A percentile compares a stretch with the other conserved stretches of the same genome.
Conservation (phyloP, 2,888 invertebrate species). For the Chydorus sphaericus region DNA sequence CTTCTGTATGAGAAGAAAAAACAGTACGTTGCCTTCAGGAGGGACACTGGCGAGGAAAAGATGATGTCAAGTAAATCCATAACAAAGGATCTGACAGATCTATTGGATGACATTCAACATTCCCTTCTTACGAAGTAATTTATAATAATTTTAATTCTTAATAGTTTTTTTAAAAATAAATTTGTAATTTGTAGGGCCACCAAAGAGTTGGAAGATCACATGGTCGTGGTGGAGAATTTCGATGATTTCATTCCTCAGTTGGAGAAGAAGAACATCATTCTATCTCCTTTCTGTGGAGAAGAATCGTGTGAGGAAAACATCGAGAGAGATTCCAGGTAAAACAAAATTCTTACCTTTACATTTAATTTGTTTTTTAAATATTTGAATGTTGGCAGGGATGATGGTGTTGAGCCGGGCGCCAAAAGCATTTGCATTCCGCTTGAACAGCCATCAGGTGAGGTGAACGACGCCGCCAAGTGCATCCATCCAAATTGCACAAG, state of each 20-base stretch:
- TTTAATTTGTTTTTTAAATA: not conserved
- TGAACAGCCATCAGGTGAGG: conserved; percentile 51
- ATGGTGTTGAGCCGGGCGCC: conserved; percentile 59
- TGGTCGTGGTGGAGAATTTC: conserved; percentile 55
- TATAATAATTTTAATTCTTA: conserved; percentile 19
- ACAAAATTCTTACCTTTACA: not conserved
- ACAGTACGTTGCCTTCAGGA: conserved; percentile 75
- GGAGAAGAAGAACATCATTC: conserved; percentile 77
- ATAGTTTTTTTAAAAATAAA: no score
- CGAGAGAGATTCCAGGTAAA: conserved; percentile 67
- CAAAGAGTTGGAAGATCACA: conserved; percentile 56
- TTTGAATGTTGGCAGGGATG: conserved; percentile 37
- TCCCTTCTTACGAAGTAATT: conserved; percentile 65
- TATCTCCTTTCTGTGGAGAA: conserved; percentile 90
- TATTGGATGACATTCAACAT: conserved; percentile 68
- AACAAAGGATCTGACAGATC: conserved; percentile 38
- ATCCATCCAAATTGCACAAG: conserved; percentile 71
- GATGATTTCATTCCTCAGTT: conserved; percentile 59
- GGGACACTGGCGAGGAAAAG: conserved; percentile 72
- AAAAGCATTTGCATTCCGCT: conserved; percentile 97
- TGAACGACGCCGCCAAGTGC: conserved; percentile 52
- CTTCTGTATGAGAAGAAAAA: conserved; percentile 82
- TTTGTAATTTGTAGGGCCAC: conserved; percentile 56
- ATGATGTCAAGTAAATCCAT: conserved; percentile 46
- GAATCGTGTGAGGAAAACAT: conserved; percentile 82